Evolutionary conservation across 2,888 invertebrate genomes (phyloP).

Genomic region (Morpho helenor): DNA sequence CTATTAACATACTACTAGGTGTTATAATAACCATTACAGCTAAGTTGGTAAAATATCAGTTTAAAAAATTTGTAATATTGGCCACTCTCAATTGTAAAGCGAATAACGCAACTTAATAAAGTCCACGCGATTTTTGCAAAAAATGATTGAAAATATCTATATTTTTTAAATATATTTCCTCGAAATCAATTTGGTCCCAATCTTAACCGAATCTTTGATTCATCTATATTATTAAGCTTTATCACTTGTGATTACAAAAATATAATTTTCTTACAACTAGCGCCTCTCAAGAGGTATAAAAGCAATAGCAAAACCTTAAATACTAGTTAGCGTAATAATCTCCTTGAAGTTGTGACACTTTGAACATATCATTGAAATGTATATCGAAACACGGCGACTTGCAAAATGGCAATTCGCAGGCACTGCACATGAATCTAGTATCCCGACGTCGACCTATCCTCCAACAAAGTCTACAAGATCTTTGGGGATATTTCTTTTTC

Average conservation of each 20-base stretch:
- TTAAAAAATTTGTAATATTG: no score
- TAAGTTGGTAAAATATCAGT: no score
- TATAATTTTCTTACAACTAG: constrained; percentile 29
- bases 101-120: not conserved
- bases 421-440: constrained; percentile 72
- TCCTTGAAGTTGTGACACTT: constrained; percentile 65
- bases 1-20: no score
- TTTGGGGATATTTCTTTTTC: constrained; percentile 75
- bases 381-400: constrained; percentile 74
- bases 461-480: constrained; percentile 75
- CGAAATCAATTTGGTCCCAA: constrained; percentile 40
- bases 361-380: constrained; percentile 68
- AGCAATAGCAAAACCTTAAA: constrained; percentile 32
- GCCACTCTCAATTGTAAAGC: not conserved
- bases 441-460: constrained; percentile 70
- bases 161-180: constrained; percentile 20
- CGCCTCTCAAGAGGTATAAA: constrained; percentile 28
- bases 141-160: constrained; percentile 6
- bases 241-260: constrained; percentile 32
- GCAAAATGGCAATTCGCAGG: constrained; percentile 72
- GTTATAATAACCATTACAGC: no score
- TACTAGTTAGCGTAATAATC: constrained; percentile 68
- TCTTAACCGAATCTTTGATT: constrained; percentile 41
- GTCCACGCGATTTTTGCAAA: not conserved
- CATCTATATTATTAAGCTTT: constrained; percentile 29